Base-by-base conservation (phyloP, 64 coral and sea anemone genomes). In the Dendronephthya gigantea region DNA sequence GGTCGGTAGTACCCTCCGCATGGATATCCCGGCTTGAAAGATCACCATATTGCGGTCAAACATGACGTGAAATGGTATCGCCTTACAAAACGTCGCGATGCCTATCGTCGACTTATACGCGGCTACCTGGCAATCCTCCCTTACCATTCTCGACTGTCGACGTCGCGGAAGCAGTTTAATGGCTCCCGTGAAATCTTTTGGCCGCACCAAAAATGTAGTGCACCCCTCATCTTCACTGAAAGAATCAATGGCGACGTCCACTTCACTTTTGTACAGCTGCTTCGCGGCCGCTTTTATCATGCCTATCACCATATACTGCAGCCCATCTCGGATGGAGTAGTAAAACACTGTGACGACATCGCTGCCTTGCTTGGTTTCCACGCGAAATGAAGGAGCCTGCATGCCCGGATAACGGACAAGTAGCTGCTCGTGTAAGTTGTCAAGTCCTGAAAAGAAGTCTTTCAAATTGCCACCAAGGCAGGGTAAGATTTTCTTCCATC, bases 31-130 rank as follows among this genome's bases (percentile, higher is more conserved):
- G 35, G 95, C 92, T 82, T 98, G 95, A 75, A 93, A 93, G 31
- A 98, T 98, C 22, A 98, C 51, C 95, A 98, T 98, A 15, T 92
- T 76, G 34, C 83, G 88, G 55, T 98, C 90, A 83, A 98, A 93
- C 49, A 93, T 76, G 10, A 93, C 82, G 84, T 98, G 95, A 87
- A 98, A 98, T 58, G 95, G 95, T 39, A 92, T 93, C 19, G 95
- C 95, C 48, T 88, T 87, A 52, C 95, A 98, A 87, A 98, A 98
- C 49, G 95, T 93, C 35, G 83, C 56, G 55, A 49, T 93, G 41
- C 87, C 58, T 66, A 98, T 91, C 49, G 90, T 68, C 23, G 90
- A 98, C 17, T 90, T 65, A 37, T 93, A 72, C 2, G 95, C 91
- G 31, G 93, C 72, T 5, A 98, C 0, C 28, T 92, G 90, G 76